phyloP scores from a whole-genome alignment of 2,113 vertebrate genomes.

The Ancistrus triradiatus region DNA sequence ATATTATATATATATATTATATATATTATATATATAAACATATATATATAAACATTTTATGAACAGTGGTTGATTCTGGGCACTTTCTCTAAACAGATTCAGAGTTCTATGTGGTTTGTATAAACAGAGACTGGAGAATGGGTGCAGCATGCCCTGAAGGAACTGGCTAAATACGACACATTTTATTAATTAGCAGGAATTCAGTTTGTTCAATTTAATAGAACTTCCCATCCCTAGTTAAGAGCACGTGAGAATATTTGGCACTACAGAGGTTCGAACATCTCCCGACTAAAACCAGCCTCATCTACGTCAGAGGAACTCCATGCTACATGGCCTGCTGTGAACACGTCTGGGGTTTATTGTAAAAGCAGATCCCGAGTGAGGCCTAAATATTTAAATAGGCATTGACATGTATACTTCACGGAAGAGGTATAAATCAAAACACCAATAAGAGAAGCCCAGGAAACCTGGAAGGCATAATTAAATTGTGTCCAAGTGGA shows the following conservation, averaged over 20 bases:
- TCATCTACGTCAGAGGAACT: not conserved
- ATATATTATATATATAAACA: too few species aligned
- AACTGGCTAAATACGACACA: too few species aligned
- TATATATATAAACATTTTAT: too few species aligned
- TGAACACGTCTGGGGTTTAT: slow-evolving; percentile 12
- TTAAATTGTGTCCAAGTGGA: slow-evolving; percentile 31
- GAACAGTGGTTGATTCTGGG: too few species aligned
- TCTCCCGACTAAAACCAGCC: slow-evolving; percentile 4
- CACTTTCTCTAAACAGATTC: too few species aligned
- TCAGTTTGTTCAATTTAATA: too few species aligned
- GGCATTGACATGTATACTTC: slow-evolving; percentile 24
- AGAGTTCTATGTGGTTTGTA: too few species aligned
- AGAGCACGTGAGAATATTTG: not conserved
- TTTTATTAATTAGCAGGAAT: too few species aligned
- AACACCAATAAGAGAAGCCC: slow-evolving; percentile 31
- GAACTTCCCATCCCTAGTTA: too few species aligned
- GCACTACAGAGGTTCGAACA: not conserved
- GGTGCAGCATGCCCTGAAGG: too few species aligned
- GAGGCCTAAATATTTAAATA: slow-evolving; percentile 6
- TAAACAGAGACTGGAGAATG: too few species aligned
- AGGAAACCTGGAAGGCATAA: slow-evolving; percentile 35
- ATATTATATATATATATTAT: too few species aligned
- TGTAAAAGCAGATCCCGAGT: slow-evolving; percentile 30
- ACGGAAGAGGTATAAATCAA: slow-evolving; percentile 33
- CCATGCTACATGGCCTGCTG: not conserved